Conservation (phyloP, 2,797 vertebrate species). For the Propithecus perrieri region DNA sequence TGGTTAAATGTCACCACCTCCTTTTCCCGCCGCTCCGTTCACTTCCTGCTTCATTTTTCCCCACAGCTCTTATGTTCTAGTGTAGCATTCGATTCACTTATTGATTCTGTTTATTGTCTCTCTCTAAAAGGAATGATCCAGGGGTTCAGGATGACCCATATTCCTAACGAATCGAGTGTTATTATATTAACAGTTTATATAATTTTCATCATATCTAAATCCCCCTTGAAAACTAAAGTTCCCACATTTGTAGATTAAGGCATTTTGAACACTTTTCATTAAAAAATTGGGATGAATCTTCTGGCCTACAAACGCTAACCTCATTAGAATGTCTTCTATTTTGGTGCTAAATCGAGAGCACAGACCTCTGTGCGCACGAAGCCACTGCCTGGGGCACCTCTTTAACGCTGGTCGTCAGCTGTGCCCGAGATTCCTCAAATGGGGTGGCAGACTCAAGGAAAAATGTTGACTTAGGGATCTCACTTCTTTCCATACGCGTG, state of each 20-base stretch:
- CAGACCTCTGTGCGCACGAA: neutral
- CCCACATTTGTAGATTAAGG: neutral
- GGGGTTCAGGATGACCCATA: neutral
- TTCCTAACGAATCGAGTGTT: neutral
- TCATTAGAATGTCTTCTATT: neutral
- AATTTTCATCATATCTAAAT: neutral
- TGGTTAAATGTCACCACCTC: neutral
- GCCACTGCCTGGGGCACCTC: neutral
- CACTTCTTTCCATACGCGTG: neutral
- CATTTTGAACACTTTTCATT: neutral
- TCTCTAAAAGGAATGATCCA: neutral
- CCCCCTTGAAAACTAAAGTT: neutral
- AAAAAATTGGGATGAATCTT: slow-evolving; percentile 16
- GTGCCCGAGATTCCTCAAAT: neutral
- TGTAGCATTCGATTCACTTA: neutral
- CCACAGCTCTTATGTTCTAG: neutral
- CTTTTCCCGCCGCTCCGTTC: neutral
- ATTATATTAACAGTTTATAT: neutral
- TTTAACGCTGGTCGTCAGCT: neutral
- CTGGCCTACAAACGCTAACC: slow-evolving; percentile 36
- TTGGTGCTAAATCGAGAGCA: neutral
- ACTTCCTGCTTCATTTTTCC: neutral
- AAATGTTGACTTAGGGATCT: neutral
- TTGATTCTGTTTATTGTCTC: neutral
- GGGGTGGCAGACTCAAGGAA: neutral